phyloP scores from a whole-genome alignment of 1,140 invertebrate species.

The Augochlora pura region DNA sequence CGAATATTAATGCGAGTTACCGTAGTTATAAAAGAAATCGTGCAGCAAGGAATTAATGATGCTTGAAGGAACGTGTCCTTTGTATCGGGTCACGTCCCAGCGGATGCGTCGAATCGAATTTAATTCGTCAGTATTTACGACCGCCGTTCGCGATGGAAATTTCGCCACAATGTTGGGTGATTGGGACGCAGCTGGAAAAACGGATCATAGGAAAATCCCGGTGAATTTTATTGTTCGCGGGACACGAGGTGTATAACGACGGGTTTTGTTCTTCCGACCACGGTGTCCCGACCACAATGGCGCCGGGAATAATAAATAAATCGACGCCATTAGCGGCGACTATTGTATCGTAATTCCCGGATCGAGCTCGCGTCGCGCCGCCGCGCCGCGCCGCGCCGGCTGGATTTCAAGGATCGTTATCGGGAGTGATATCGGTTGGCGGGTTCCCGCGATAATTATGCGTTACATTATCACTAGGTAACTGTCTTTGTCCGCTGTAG shows the following conservation, averaged over 20 bases:
- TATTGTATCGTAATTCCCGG: background rate
- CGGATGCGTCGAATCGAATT: too few relatives aligned
- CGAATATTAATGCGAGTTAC: too few relatives aligned
- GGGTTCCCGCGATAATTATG: background rate
- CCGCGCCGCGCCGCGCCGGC: too few relatives aligned
- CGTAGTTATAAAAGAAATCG: too few relatives aligned
- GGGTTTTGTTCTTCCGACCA: slow-evolving; percentile 20
- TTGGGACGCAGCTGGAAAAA: slow-evolving; percentile 2
- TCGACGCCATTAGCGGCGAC: background rate
- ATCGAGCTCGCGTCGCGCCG: background rate
- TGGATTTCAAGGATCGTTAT: background rate
- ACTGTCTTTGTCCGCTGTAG: background rate
- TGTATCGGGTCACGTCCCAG: too few relatives aligned
- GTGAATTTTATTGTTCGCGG: slow-evolving; percentile 32
- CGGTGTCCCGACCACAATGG: background rate
- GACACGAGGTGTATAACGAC: slow-evolving; percentile 15
- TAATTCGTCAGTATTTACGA: too few relatives aligned
- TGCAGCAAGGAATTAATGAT: too few relatives aligned
- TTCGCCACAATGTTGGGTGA: slow-evolving; percentile 23
- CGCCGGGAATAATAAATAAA: slow-evolving; percentile 9
- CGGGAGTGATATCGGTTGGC: background rate
- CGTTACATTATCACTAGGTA: background rate
- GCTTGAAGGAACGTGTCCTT: too few relatives aligned
- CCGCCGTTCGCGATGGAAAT: background rate
- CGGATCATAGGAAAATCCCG: slow-evolving; percentile 6